Percentiles rank a stretch among this genome's conserved stretches.
These are phyloP conservation scores for Rhodeus uyekii DNA, from an alignment of 2,797 vertebrate species.

Conservation along the genomic window DNA sequence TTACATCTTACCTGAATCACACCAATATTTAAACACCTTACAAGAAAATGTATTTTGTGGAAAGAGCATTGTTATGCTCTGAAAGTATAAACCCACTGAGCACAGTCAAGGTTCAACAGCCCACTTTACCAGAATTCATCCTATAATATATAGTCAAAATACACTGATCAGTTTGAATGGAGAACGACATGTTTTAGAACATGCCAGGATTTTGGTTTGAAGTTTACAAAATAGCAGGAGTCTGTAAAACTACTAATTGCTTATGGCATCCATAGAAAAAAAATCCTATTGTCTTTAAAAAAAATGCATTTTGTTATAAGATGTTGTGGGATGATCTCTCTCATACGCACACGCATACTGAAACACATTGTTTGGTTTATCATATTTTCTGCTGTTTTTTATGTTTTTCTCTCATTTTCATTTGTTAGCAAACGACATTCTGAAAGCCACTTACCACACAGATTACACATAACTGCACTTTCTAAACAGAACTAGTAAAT, in stretches of 20 bases:
- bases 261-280: not conserved
- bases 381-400: not conserved
- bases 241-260: not conserved
- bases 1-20: too few species aligned
- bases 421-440: not conserved
- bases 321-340: not conserved
- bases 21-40: too few species aligned
- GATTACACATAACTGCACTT: not conserved
- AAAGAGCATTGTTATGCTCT: not conserved
- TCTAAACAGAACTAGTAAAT: not conserved
- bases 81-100: not conserved
- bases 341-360: not conserved
- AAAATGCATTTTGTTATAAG: not conserved
- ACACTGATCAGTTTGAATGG: not conserved
- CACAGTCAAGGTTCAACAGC: not conserved
- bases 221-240: not conserved
- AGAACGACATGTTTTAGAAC: not conserved
- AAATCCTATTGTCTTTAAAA: too few species aligned
- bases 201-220: not conserved
- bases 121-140: not conserved
- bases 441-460: not conserved
- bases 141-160: not conserved
- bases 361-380: not conserved
- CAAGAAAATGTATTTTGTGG: too few species aligned
- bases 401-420: not conserved